Conservation (phyloP, 2,888 invertebrate species). For the Cephus nigrinus region DNA sequence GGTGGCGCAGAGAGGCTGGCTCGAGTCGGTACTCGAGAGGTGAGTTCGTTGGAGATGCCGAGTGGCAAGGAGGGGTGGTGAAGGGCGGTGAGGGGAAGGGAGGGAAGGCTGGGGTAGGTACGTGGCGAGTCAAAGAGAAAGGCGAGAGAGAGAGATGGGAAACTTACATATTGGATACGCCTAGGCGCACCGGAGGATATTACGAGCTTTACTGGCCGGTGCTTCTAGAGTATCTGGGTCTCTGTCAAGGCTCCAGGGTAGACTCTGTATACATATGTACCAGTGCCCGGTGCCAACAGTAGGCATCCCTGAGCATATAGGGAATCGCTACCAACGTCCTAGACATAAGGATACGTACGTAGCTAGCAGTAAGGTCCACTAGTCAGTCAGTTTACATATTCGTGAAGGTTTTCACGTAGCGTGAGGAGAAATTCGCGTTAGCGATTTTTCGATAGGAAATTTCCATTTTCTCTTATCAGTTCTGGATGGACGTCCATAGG, state of each 20-base stretch:
- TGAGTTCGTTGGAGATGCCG: conserved; percentile 28
- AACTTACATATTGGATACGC: conserved; percentile 18
- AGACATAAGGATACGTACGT: no score
- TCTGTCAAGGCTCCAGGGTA: conserved; percentile 23
- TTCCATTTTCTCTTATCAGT: no score
- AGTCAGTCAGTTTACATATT: no score
- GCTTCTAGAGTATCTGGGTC: conserved; percentile 11
- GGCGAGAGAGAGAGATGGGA: not conserved
- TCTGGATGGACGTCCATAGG: no score
- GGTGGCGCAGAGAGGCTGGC: conserved; percentile 47
- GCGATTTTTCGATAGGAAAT: no score
- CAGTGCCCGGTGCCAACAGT: no score
- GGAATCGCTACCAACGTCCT: no score
- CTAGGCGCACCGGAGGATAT: conserved; percentile 12
- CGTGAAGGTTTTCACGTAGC: no score
- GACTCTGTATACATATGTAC: not conserved
- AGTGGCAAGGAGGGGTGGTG: not conserved
- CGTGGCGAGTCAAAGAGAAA: conserved; percentile 9
- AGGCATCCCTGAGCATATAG: no score
- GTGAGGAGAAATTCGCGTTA: no score
- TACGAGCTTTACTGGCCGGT: conserved; percentile 12
- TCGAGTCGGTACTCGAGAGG: conserved; percentile 28
- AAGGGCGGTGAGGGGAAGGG: not conserved
- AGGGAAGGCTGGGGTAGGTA: not conserved
- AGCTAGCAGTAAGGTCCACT: no score